A percentile compares a stretch with the other conserved stretches of the same genome.
Evolutionary conservation across 1,140 invertebrate genomes (phyloP).

Genomic region (Drosophila guanche): DNA sequence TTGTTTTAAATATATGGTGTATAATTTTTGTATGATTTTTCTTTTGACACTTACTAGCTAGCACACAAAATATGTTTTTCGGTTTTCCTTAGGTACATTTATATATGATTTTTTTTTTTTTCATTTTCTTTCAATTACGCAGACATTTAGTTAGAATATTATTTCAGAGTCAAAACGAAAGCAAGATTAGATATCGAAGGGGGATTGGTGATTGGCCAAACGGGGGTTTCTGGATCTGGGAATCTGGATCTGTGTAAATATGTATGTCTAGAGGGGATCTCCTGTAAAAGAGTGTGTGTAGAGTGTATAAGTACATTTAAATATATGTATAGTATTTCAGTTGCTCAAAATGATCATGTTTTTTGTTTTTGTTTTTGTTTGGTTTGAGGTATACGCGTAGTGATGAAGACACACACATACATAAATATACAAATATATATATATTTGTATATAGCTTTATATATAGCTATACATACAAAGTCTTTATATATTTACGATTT

Average conservation of each 20-base stretch:
- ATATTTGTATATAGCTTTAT: conserved; percentile 43
- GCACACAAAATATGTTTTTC: conserved; percentile 80
- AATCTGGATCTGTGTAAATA: conserved; percentile 62
- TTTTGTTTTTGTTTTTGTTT: conserved; percentile 44
- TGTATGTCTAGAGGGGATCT: conserved; percentile 33
- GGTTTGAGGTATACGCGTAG: conserved; percentile 84
- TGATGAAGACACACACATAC: conserved; percentile 83
- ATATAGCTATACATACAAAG: conserved; percentile 57
- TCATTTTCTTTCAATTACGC: conserved; percentile 66
- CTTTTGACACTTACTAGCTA: conserved; percentile 80
- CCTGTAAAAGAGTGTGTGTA: conserved; percentile 64
- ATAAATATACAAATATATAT: conserved; percentile 71
- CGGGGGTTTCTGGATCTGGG: conserved; percentile 1
- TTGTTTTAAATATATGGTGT: conserved; percentile 50
- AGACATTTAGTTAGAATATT: conserved; percentile 67
- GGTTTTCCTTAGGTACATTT: conserved; percentile 74
- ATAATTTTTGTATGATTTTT: conserved; percentile 52
- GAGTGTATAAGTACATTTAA: conserved; percentile 79
- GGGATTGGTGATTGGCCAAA: conserved; percentile 14
- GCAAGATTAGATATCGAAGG: conserved; percentile 46
- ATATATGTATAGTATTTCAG: conserved; percentile 73
- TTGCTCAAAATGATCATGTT: conserved; percentile 79
- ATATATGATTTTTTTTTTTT: conserved; percentile 59
- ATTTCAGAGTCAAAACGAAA: conserved; percentile 62
- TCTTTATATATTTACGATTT: conserved; percentile 39